Base-by-base conservation (phyloP, 2,888 invertebrate genomes). In the Leucophora obtusa region DNA sequence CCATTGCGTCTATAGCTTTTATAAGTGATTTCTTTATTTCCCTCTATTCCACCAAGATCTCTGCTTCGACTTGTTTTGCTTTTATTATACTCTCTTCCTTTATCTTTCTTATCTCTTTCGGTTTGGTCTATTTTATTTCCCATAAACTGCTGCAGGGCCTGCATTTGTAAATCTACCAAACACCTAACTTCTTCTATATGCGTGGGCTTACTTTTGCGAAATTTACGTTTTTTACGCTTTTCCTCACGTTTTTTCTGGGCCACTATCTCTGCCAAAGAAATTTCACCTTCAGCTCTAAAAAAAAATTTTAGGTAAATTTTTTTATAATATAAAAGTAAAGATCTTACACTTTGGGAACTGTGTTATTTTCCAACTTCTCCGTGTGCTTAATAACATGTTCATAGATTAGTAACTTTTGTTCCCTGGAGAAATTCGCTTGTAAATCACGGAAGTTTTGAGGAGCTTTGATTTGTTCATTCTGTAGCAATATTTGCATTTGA, bases 111-210 rank as follows among this genome's bases (percentile, higher is more conserved):
- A 58, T 24, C 4, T 33, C 3, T 10, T 35, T 14, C 43, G 14
- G 51, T 14, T n/a, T 18, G 10, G 17, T 3, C 51, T 17, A 28
- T 11, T 18, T 77, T 62, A 9, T 83, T 73, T 24, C 77, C 79
- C 8, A 84, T 50, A 77, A 85, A 87, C 60, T 86, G 84, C n/a
- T 76, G 65, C 14, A 90, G 60, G 2, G 90, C 88, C 69, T 87
- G 84, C 90, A 90, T 90, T 84, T 90, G 90, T 11, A 89, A 76
- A 2, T 86, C 82, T 7, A 90, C 87, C 43, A 90, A 80, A 60
- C 87, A 86, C 10, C 88, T 85, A 33, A 90, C 83, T 75, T 90
- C 88, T 79, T 90, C 89, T 10, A 85, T 87, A 9, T 88, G 84
- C 2, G 90, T 89, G 2, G 88, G 87, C 76, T 88, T 89, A 35